Percentiles rank a stretch among this genome's conserved stretches.
These are phyloP conservation scores for Arenaria interpres DNA, from an alignment of 2,113 vertebrate species.

Conservation along the genomic window DNA sequence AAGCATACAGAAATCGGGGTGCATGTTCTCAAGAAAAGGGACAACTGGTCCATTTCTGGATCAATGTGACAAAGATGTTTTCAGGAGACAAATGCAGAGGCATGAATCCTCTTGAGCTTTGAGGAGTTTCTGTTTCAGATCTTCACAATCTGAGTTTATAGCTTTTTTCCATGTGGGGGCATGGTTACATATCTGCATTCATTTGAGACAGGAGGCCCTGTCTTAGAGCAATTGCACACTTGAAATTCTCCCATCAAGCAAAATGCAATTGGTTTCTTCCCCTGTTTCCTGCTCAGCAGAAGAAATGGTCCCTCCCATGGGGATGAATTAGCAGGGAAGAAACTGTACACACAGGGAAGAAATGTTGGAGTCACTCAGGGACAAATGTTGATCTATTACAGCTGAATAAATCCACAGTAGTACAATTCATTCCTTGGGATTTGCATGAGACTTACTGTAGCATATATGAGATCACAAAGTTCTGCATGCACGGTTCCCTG, in stretches of 20 bases:
- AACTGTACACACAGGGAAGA: not conserved
- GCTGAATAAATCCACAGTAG: conserved; percentile 35
- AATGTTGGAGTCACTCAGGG: conserved; percentile 12
- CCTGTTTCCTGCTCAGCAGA: not conserved
- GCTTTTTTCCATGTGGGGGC: not conserved
- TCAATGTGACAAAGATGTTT: not conserved
- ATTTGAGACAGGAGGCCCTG: not conserved
- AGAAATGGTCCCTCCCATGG: not conserved
- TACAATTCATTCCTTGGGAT: not conserved
- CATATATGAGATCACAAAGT: not conserved
- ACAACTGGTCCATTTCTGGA: not conserved
- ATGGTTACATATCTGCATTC: not conserved
- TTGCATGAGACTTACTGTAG: not conserved
- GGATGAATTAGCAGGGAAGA: not conserved
- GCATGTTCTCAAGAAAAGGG: not conserved
- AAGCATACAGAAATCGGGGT: not conserved
- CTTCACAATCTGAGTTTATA: not conserved
- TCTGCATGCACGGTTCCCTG: not conserved
- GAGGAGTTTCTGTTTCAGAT: not conserved
- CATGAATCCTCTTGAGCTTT: not conserved
- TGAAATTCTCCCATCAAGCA: conserved; percentile 1
- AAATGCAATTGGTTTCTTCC: conserved; percentile 13
- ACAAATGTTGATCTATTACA: conserved; percentile 24
- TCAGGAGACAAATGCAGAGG: not conserved
- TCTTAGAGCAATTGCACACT: not conserved